A percentile compares a stretch with the other conserved stretches of the same genome.
phyloP scores from a whole-genome alignment of 2,113 vertebrate genomes.

The Etia nguti region DNA sequence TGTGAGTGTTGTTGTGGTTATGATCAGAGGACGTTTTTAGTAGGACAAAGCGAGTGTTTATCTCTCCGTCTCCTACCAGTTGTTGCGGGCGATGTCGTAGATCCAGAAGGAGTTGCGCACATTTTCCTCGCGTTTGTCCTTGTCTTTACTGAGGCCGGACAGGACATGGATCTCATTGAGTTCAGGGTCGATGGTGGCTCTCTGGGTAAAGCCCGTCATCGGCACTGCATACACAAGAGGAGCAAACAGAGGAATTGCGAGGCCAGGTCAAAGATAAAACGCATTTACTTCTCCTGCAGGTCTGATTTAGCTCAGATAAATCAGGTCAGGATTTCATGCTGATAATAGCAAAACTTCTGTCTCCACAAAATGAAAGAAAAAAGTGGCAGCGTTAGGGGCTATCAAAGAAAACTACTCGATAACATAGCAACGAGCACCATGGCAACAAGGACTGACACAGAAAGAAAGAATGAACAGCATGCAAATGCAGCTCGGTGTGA shows the following conservation, averaged over 20 bases:
- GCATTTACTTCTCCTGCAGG: neutral
- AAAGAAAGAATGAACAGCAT: neutral
- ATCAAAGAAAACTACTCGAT: neutral
- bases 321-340: neutral
- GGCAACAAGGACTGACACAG: constrained; percentile 3
- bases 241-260: neutral
- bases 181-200: constrained; percentile 97
- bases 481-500: neutral
- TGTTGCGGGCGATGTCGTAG: constrained; percentile 97
- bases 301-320: neutral
- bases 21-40: neutral
- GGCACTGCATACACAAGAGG: constrained; percentile 77
- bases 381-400: neutral
- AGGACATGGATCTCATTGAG: constrained; percentile 98
- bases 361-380: neutral
- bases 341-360: neutral
- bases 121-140: constrained; percentile 97
- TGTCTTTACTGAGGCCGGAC: constrained; percentile 98
- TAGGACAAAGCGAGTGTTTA: neutral
- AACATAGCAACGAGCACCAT: neutral
- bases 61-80: constrained; percentile 77
- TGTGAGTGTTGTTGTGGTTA: neutral
- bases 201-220: constrained; percentile 98
- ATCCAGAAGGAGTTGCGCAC: constrained; percentile 99
- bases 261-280: neutral